phyloP scores from a whole-genome alignment of 2,797 vertebrate genomes.

The Macropus fuliginosus region DNA sequence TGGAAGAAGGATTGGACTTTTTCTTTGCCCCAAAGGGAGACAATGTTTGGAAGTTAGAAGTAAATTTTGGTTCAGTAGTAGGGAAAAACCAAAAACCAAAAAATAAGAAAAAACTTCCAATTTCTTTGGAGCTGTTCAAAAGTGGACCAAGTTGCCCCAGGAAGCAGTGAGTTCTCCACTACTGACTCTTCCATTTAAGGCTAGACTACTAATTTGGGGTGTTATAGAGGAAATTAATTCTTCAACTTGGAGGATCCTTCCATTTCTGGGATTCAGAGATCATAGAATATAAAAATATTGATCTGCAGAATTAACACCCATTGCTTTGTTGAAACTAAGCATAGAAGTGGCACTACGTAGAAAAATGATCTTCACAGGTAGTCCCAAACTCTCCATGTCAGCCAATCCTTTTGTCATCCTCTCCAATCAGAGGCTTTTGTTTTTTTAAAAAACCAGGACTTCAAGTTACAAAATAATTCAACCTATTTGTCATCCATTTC shows the following conservation, averaged over 20 bases:
- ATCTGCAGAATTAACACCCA: background rate
- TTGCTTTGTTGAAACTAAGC: background rate
- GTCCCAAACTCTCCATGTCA: background rate
- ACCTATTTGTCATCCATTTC: background rate
- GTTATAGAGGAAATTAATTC: background rate
- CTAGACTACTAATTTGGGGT: background rate
- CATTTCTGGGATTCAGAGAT: background rate
- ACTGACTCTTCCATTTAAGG: background rate
- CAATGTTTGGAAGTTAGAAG: background rate
- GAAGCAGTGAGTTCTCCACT: background rate
- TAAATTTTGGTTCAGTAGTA: background rate
- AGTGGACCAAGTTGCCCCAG: background rate
- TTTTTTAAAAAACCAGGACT: background rate
- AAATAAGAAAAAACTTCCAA: background rate
- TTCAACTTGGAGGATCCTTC: background rate
- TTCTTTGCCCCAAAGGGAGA: background rate
- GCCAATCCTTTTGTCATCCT: background rate
- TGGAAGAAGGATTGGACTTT: background rate
- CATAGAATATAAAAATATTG: background rate
- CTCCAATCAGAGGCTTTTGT: background rate
- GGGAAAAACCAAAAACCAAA: background rate
- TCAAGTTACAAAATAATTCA: background rate
- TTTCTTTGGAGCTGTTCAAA: background rate
- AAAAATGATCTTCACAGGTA: background rate
- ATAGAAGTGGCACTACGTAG: background rate